Conservation (phyloP, 2,113 vertebrate genomes). For the Calypte anna region DNA sequence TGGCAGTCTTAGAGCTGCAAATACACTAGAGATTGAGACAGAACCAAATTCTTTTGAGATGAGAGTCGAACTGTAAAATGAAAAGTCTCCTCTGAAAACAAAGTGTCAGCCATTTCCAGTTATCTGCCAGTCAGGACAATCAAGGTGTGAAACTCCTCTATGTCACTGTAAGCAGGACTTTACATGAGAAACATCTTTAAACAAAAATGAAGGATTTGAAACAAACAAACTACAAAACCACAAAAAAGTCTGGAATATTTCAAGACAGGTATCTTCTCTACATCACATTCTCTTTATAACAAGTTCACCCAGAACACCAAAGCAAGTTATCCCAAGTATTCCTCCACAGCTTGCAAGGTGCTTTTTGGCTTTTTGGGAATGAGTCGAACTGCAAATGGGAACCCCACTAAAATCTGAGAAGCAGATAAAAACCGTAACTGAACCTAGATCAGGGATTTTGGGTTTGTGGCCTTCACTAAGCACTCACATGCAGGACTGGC, state of each 20-base stretch:
- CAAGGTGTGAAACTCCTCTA: neutral
- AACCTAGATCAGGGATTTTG: neutral
- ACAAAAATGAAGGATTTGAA: neutral
- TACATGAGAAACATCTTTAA: neutral
- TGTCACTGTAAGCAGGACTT: neutral
- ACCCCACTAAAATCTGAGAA: neutral
- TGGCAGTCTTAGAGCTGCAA: neutral
- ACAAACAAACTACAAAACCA: neutral
- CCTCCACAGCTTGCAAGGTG: neutral
- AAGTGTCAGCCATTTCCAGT: neutral
- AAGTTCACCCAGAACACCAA: neutral
- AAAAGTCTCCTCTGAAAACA: neutral
- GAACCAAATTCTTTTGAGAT: neutral
- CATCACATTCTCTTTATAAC: neutral
- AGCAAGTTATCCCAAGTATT: neutral
- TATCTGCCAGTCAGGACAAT: neutral
- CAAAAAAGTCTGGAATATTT: neutral
- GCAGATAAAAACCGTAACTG: neutral
- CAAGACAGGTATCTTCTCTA: neutral
- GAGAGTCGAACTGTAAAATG: neutral
- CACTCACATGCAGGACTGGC: rapidly evolving
- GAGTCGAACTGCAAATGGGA: neutral
- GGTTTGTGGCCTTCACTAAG: neutral
- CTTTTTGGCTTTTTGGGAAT: neutral
- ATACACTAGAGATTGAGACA: neutral